Conservation (phyloP, 1,140 invertebrate genomes). For the Thalassaphorura encarpata region DNA sequence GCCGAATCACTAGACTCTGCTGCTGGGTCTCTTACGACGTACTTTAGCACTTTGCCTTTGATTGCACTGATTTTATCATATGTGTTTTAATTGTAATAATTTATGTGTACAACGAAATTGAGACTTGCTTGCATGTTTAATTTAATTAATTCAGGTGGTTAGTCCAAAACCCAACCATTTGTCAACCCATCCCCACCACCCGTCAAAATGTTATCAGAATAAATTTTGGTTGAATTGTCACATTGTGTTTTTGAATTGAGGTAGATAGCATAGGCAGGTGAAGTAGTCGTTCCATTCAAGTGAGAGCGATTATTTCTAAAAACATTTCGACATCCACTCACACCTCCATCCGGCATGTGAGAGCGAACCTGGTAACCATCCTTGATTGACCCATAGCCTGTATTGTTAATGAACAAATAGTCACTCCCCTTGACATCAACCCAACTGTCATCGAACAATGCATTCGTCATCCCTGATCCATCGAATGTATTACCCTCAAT, state of each 20-base stretch:
- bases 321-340: slow-evolving; percentile 22
- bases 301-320: slow-evolving; percentile 12
- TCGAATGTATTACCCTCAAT: slow-evolving; percentile 24
- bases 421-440: slow-evolving; percentile 26
- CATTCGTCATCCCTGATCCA: slow-evolving; percentile 14
- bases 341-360: slow-evolving; percentile 17
- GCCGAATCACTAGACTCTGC: too few species aligned
- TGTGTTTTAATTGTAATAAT: too few species aligned
- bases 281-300: slow-evolving; percentile 3
- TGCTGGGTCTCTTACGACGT: too few species aligned
- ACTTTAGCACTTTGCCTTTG: too few species aligned
- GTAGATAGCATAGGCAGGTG: slow-evolving; percentile 8
- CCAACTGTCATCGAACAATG: slow-evolving; percentile 28
- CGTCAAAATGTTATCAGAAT: background rate
- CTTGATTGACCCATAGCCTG: slow-evolving; percentile 13
- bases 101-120: too few species aligned
- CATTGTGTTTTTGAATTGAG: slow-evolving; percentile 13
- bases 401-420: slow-evolving; percentile 20
- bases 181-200: slow-evolving; percentile 3
- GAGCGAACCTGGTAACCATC: slow-evolving; percentile 20
- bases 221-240: slow-evolving; percentile 16
- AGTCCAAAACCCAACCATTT: slow-evolving; percentile 17
- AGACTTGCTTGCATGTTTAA: too few species aligned
- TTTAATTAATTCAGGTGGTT: too few species aligned
- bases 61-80: too few species aligned